Percentiles rank a stretch among this genome's conserved stretches.
Conservation (phyloP, 2,113 vertebrate species). For the Oxygymnocypris stewartii region DNA sequence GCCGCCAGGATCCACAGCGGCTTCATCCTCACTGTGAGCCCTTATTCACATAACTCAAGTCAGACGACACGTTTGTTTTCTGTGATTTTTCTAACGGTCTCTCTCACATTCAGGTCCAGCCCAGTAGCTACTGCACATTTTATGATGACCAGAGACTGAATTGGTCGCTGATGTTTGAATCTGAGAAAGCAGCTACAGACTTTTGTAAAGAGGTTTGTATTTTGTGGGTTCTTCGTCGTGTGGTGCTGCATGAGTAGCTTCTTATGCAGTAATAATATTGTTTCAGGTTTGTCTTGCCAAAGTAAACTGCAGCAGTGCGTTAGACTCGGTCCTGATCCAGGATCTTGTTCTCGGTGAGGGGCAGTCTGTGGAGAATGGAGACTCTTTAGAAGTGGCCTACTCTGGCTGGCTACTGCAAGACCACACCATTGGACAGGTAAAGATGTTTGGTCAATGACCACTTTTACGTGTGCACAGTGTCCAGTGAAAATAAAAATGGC, state of each 20-base stretch:
- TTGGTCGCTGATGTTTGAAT: conserved; percentile 97
- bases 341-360: conserved; percentile 87
- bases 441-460: not conserved
- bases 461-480: not conserved
- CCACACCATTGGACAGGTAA: conserved; percentile 84
- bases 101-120: conserved; percentile 78
- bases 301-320: conserved; percentile 75
- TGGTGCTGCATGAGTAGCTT: not conserved
- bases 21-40: conserved; percentile 88
- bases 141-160: conserved; percentile 96
- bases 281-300: conserved; percentile 90
- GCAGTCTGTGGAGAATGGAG: conserved; percentile 83
- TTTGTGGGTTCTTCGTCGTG: not conserved
- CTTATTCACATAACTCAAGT: not conserved
- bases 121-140: conserved; percentile 91
- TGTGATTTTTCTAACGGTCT: not conserved
- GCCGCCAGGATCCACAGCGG: conserved; percentile 82
- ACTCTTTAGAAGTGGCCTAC: conserved; percentile 90
- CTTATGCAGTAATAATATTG: not conserved
- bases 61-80: not conserved
- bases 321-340: conserved; percentile 82
- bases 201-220: conserved; percentile 89
- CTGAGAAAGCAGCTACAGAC: conserved; percentile 81
- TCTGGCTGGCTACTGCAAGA: conserved; percentile 93
- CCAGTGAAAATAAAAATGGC: not conserved